Conservation (phyloP, 2,797 vertebrate species). For the Mareca strepera region DNA sequence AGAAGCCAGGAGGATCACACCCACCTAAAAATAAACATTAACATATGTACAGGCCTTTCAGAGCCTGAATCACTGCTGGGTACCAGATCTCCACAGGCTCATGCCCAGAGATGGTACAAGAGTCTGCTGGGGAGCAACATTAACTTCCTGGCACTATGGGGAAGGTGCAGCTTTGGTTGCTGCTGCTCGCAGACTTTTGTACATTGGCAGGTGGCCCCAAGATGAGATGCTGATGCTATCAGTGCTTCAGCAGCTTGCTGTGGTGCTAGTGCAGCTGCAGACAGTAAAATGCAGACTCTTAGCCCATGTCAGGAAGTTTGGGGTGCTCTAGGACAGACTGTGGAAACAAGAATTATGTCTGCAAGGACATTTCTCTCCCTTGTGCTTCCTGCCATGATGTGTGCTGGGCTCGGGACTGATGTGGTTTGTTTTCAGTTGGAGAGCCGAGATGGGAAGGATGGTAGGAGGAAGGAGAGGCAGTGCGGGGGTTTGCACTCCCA, state of each 20-base stretch:
- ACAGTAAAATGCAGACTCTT: neutral
- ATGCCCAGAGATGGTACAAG: neutral
- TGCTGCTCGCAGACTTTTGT: neutral
- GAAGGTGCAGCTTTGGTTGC: neutral
- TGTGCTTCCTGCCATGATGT: neutral
- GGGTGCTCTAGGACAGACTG: neutral
- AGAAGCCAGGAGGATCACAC: neutral
- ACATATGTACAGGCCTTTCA: neutral
- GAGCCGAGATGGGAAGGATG: neutral
- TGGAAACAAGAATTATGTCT: neutral
- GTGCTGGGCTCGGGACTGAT: conserved; percentile 28
- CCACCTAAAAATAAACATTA: conserved; percentile 16
- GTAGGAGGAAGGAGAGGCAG: neutral
- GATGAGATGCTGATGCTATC: neutral
- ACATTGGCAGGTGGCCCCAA: neutral
- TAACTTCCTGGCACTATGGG: neutral
- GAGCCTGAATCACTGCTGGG: conserved; percentile 6
- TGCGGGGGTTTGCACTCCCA: neutral
- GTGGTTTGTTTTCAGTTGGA: conserved; percentile 37
- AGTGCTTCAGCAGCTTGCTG: neutral
- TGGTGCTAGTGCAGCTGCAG: neutral
- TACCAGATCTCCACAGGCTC: neutral
- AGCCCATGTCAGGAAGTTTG: neutral
- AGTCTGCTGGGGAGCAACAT: neutral
- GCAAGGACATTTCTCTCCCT: neutral